These are phyloP conservation scores for Saccostrea glomerata DNA, from an alignment of 1,140 invertebrate genomes.

Conservation along the genomic window DNA sequence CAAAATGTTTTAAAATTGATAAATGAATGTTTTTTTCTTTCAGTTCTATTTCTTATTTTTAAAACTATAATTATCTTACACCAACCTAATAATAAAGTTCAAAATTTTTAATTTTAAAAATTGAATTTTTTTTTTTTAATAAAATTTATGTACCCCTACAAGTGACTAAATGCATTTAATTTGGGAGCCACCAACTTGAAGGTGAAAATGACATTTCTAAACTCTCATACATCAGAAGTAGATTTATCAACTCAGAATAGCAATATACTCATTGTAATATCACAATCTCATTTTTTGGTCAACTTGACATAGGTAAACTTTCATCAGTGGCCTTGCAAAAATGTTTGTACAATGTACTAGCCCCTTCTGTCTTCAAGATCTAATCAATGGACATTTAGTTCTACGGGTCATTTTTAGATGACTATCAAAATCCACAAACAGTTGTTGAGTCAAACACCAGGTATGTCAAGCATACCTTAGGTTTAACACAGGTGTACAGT, in stretches of 20 bases:
- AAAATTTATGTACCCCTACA: too few species aligned
- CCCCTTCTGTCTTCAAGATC: slow-evolving; percentile 1
- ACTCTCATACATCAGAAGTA: neutral
- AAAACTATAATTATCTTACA: too few species aligned
- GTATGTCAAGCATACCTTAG: slow-evolving; percentile 25
- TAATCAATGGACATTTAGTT: slow-evolving; percentile 35
- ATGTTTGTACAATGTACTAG: slow-evolving; percentile 36
- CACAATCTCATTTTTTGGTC: neutral
- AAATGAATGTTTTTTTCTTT: too few species aligned
- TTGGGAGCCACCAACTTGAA: too few species aligned
- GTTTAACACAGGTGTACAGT: slow-evolving; percentile 18
- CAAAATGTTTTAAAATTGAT: too few species aligned
- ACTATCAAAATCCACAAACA: slow-evolving; percentile 32
- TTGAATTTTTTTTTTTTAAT: too few species aligned
- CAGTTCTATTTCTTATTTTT: too few species aligned
- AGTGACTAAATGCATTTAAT: too few species aligned
- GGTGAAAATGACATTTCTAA: neutral
- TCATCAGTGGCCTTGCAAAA: slow-evolving; percentile 29
- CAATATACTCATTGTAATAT: neutral
- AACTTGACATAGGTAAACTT: neutral
- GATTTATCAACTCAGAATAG: neutral
- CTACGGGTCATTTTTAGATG: slow-evolving; percentile 17
- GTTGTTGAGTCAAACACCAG: slow-evolving; percentile 27
- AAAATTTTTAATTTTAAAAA: too few species aligned
- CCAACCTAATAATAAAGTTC: too few species aligned